phyloP scores from a whole-genome alignment of 1,140 invertebrate genomes.

The Ceratina calcarata region DNA sequence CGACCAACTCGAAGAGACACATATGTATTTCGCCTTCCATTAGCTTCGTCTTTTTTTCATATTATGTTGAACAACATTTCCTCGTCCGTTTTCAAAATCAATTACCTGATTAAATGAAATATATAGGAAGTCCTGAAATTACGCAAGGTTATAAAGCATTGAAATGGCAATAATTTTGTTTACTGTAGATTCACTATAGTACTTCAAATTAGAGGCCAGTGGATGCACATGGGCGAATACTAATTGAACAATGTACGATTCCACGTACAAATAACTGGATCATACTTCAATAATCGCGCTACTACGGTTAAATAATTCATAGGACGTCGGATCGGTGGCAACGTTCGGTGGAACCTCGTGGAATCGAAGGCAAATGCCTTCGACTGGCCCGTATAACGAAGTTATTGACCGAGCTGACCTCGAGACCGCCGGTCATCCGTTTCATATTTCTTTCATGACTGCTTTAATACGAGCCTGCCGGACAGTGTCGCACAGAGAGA shows the following conservation, averaged over 20 bases:
- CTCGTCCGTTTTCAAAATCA: neutral
- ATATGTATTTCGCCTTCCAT: neutral
- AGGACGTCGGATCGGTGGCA: conserved; percentile 3
- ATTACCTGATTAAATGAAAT: too few relatives aligned
- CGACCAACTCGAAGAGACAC: conserved; percentile 53
- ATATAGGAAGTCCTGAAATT: too few relatives aligned
- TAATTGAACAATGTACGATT: neutral
- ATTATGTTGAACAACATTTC: too few relatives aligned
- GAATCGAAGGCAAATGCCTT: conserved; percentile 44
- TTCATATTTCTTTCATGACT: conserved; percentile 45
- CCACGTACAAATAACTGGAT: conserved; percentile 6
- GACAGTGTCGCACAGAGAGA: neutral
- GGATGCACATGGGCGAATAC: too few relatives aligned
- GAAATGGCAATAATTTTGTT: too few relatives aligned
- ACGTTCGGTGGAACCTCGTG: neutral
- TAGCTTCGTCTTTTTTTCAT: neutral
- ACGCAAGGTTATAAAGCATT: too few relatives aligned
- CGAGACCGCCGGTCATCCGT: conserved; percentile 42
- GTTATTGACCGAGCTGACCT: conserved; percentile 49
- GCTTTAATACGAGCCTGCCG: neutral
- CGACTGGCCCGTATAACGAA: conserved; percentile 50
- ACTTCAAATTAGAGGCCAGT: too few relatives aligned
- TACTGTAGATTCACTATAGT: too few relatives aligned
- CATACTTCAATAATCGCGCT: neutral
- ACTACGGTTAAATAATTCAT: conserved; percentile 36